Evolutionary conservation across 1,140 invertebrate genomes (phyloP), one percentile per base, ranked within the genome.

Genomic region (Trichoplusia ni): DNA sequence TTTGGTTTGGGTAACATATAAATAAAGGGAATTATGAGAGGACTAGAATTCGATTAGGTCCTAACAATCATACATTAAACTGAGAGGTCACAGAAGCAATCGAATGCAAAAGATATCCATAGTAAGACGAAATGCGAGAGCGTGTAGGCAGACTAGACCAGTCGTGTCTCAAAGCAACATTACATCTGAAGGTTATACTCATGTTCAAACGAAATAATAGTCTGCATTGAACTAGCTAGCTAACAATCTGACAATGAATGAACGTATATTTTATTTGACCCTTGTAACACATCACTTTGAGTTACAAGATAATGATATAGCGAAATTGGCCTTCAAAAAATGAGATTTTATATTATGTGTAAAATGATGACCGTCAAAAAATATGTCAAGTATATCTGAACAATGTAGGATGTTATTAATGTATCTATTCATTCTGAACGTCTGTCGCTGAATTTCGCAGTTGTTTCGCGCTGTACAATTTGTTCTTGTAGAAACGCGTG

Each of bases 171-270:
- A 54, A 54, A 37, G 23, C 16, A 47, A 13, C 18, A 9, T n/a
- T 21, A n/a, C 16, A 21, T 1, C 14, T 19, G 51, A 54, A 54
- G 51, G 51, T 54, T 54, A 38, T 35, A 38, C 19, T 8, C 29
- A 9, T 38, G 16, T 14, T 47, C 33, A 35, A 42, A 42, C 31
- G 38, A 25, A 14, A 7, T 23, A 38, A 35, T 8, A 23, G 29
- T 11, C 13, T 35, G 18, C 25, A 29, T 25, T 23, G 11, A 21
- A 47, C 44, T 29, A n/a, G n/a, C 11, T 33, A 33, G 18, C 14
- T 54, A 54, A 54, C 51, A 54, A 54, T 54, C 16, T 54, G 51
- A 54, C 51, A 37, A 37, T 38, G 4, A 16, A 4, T 35, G 31
- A 53, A 14, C 42, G 27, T 37, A 37, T 33, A 23, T 11, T 54